Evolutionary conservation across 2,888 invertebrate species (phyloP).

Genomic region (Mesorhabditis sp.): DNA sequence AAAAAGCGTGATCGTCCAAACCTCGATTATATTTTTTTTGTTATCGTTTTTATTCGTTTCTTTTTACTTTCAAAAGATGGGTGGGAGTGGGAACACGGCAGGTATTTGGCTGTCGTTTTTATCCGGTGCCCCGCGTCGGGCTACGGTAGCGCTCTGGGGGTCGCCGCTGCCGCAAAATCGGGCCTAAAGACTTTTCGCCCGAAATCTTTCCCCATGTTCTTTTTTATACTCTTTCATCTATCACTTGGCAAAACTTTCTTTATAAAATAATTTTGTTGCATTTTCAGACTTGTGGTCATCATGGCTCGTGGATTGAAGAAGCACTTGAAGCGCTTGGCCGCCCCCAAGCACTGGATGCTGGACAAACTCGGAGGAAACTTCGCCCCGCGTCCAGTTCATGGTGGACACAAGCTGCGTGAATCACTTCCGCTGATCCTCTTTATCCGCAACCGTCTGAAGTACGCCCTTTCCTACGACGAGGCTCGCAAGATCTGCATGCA

Average conservation of each 20-base stretch:
- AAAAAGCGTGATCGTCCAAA: too few species aligned
- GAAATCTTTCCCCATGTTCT: too few species aligned
- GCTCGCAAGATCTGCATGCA: conserved; percentile 97
- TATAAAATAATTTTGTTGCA: not conserved
- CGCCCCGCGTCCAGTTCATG: conserved; percentile 93
- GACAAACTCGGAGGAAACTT: conserved; percentile 70
- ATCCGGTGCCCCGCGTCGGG: too few species aligned
- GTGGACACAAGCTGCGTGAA: conserved; percentile 95
- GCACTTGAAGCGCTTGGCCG: conserved; percentile 97
- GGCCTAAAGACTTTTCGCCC: too few species aligned
- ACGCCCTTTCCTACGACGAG: conserved; percentile 91
- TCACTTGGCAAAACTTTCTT: not conserved
- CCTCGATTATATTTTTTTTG: too few species aligned
- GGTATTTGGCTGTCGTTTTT: too few species aligned
- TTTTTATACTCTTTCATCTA: too few species aligned
- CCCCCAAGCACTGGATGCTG: conserved; percentile 99
- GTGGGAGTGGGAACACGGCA: too few species aligned
- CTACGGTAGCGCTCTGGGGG: too few species aligned
- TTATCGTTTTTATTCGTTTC: too few species aligned
- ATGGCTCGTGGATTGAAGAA: conserved; percentile 96
- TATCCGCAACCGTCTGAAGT: conserved; percentile 92
- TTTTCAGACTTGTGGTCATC: conserved; percentile 17
- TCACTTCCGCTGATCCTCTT: conserved; percentile 93
- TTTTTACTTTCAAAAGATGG: too few species aligned
- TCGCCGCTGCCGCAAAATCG: too few species aligned